These are phyloP conservation scores for Nebria brevicollis DNA, from an alignment of 2,888 invertebrate genomes.

Conservation along the genomic window DNA sequence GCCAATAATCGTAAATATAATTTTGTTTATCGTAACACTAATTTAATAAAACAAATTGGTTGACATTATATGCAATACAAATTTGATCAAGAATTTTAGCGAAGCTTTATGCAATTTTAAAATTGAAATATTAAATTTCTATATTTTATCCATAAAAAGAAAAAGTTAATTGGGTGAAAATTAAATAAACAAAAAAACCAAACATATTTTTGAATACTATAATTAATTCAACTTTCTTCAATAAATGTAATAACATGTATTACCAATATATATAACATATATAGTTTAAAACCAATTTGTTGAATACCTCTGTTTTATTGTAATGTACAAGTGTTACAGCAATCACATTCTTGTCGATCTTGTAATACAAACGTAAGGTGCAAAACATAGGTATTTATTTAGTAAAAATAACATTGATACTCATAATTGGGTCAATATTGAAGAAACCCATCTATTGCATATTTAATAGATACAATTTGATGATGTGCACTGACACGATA, in stretches of 20 bases:
- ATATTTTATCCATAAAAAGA: background rate
- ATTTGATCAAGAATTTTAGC: too few relatives aligned
- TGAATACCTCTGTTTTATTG: background rate
- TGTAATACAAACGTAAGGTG: background rate
- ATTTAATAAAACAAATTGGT: background rate
- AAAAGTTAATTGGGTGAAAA: background rate
- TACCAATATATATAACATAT: background rate
- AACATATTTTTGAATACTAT: background rate
- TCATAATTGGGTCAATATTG: background rate
- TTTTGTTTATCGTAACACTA: background rate
- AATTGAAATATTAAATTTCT: too few relatives aligned
- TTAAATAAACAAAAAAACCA: background rate
- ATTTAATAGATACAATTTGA: background rate
- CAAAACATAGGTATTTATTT: background rate
- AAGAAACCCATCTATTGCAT: background rate
- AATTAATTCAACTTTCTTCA: background rate
- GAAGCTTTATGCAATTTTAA: too few relatives aligned
- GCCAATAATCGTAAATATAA: background rate
- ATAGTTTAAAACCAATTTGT: background rate
- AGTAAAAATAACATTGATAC: background rate
- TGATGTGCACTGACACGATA: background rate
- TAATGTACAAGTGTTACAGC: background rate
- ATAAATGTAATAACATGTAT: background rate
- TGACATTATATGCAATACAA: background rate
- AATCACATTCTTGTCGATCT: background rate